Conservation (phyloP, 2,113 vertebrate species). For the Ascaphus truei region DNA sequence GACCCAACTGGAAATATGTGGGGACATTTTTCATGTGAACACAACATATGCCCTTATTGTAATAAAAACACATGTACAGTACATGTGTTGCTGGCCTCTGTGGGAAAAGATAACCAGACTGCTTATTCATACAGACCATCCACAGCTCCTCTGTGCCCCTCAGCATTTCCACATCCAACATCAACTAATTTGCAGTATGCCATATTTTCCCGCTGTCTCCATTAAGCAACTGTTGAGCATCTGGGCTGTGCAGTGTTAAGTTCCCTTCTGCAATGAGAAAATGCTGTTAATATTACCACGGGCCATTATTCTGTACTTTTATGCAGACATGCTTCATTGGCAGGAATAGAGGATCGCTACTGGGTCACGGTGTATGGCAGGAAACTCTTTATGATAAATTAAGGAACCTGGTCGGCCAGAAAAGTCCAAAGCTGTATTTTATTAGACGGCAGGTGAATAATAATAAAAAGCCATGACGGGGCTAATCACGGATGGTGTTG, state of each 20-base stretch:
- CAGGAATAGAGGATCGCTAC: constrained; percentile 39
- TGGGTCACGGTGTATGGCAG: constrained; percentile 42
- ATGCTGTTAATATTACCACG: neutral
- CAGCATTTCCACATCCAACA: neutral
- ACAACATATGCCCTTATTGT: too few relatives aligned
- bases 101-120: too few relatives aligned
- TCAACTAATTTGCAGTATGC: neutral
- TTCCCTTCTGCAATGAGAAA: constrained; percentile 40
- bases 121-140: neutral
- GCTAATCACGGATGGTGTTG: too few relatives aligned
- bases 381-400: constrained; percentile 35
- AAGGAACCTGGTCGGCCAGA: constrained; percentile 46
- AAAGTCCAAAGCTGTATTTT: constrained; percentile 41
- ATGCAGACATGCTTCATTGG: constrained; percentile 18
- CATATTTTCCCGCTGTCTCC: neutral
- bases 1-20: too few relatives aligned
- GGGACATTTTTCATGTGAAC: too few relatives aligned
- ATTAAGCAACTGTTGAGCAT: neutral
- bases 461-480: constrained; percentile 56
- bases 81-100: too few relatives aligned
- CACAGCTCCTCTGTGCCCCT: neutral
- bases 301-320: constrained; percentile 23
- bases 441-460: constrained; percentile 53
- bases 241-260: constrained; percentile 33
- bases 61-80: too few relatives aligned